These are phyloP conservation scores for Taxidea taxus DNA, from an alignment of 2,113 vertebrate genomes.

Conservation along the genomic window DNA sequence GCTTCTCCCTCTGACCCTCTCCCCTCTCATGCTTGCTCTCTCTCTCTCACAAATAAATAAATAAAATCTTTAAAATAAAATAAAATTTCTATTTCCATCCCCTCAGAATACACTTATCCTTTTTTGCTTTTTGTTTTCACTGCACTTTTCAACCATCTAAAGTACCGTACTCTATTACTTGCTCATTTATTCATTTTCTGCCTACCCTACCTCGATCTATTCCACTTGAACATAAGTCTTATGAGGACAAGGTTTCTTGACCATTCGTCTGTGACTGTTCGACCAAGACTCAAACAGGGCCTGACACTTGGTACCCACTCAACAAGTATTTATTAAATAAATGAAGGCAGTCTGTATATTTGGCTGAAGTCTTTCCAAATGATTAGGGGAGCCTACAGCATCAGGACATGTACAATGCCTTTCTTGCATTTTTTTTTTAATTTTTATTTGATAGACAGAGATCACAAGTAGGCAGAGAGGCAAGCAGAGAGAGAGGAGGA, in stretches of 20 bases:
- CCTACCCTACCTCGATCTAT: not conserved
- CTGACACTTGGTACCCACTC: not conserved
- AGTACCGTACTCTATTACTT: not conserved
- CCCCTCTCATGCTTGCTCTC: no score
- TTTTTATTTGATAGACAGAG: no score
- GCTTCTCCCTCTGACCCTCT: no score
- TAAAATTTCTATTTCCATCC: not conserved
- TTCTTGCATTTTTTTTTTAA: conserved; percentile 12
- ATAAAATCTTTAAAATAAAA: no score
- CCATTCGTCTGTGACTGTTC: not conserved
- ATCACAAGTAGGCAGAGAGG: no score
- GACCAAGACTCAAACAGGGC: not conserved
- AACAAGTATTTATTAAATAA: not conserved
- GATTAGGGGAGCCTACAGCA: not conserved
- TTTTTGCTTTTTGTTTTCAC: not conserved
- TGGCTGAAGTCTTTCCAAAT: not conserved
- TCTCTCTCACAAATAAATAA: no score
- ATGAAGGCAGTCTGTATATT: not conserved
- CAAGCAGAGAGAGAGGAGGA: no score
- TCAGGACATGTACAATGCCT: not conserved
- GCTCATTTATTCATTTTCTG: not conserved
- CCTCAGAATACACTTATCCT: not conserved
- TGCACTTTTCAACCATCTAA: not conserved
- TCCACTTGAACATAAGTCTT: conserved; percentile 13
- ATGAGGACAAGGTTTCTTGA: not conserved